phyloP scores from a whole-genome alignment of 1,140 invertebrate species.

The Nixonia krombeini region DNA sequence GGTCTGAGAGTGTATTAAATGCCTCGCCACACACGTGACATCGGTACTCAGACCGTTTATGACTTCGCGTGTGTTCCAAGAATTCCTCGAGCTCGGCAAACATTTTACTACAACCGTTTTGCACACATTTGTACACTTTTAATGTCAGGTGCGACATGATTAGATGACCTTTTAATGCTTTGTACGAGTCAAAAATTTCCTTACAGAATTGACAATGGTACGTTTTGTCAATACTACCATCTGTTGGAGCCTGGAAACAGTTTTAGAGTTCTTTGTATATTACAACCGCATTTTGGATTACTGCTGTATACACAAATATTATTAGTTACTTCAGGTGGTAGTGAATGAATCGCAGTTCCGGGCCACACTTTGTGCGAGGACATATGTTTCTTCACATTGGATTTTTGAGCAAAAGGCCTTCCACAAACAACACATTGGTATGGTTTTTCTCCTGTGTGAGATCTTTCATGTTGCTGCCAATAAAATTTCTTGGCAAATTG shows the following conservation, averaged over 20 bases:
- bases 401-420: constrained; percentile 76
- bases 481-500: constrained; percentile 74
- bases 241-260: constrained; percentile 56
- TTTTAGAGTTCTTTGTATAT: constrained; percentile 14
- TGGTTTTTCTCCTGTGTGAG: constrained; percentile 77
- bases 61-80: constrained; percentile 76
- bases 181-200: constrained; percentile 69
- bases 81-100: constrained; percentile 78
- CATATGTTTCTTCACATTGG: constrained; percentile 80
- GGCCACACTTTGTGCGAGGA: constrained; percentile 77
- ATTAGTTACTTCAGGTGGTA: constrained; percentile 66
- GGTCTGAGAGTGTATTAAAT: constrained; percentile 75
- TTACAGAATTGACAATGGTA: constrained; percentile 70
- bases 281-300: no score
- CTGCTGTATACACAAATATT: no score
- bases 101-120: constrained; percentile 75
- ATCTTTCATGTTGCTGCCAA: constrained; percentile 72
- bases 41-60: constrained; percentile 74
- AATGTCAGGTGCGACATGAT: constrained; percentile 65
- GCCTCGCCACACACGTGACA: constrained; percentile 77
- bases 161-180: constrained; percentile 64
- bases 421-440: constrained; percentile 78
- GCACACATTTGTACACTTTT: constrained; percentile 79
- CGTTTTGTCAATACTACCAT: constrained; percentile 66
- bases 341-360: constrained; percentile 65